Conservation (phyloP, 2,888 invertebrate genomes). For the Drosophila monieri region DNA sequence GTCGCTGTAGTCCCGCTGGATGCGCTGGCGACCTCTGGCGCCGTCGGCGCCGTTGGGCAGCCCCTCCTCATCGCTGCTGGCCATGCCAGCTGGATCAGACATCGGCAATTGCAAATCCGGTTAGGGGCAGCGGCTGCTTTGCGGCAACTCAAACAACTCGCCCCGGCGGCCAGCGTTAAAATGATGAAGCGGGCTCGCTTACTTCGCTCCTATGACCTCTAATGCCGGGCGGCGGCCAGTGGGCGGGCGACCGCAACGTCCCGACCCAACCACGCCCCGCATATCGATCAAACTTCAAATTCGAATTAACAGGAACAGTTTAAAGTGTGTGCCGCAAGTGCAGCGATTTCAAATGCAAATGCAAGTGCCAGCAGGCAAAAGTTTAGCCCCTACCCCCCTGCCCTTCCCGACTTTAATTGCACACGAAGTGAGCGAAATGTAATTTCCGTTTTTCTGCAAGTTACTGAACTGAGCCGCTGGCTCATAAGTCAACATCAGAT, state of each 20-base stretch:
- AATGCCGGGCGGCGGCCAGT: slow-evolving; percentile 56
- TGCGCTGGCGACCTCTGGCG: slow-evolving; percentile 29
- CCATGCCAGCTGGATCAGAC: slow-evolving; percentile 56
- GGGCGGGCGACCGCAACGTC: slow-evolving; percentile 34
- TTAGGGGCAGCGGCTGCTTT: slow-evolving; percentile 37
- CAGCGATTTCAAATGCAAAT: slow-evolving; percentile 60
- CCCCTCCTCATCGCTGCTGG: slow-evolving; percentile 69
- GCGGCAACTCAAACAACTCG: slow-evolving; percentile 62
- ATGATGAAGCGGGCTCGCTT: slow-evolving; percentile 55
- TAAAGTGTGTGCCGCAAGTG: slow-evolving; percentile 65
- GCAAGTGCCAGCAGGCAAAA: slow-evolving; percentile 38
- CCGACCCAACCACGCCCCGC: slow-evolving; percentile 53
- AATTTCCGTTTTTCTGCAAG: slow-evolving; percentile 64
- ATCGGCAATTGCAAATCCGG: slow-evolving; percentile 14
- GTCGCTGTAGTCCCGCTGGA: slow-evolving; percentile 84
- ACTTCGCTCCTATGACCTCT: slow-evolving; percentile 63
- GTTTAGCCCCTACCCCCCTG: slow-evolving; percentile 23
- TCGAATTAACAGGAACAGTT: slow-evolving; percentile 72
- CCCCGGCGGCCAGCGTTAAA: slow-evolving; percentile 59
- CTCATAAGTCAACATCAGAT: slow-evolving; percentile 62
- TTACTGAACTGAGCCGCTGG: slow-evolving; percentile 30
- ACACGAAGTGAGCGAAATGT: slow-evolving; percentile 61
- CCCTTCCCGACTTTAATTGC: slow-evolving; percentile 61
- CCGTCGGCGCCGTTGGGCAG: slow-evolving; percentile 23
- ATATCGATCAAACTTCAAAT: slow-evolving; percentile 84